Percentiles rank a stretch among this genome's conserved stretches.
These are phyloP conservation scores for Ginglymostoma cirratum DNA, from an alignment of 2,113 vertebrate genomes.

Conservation along the genomic window DNA sequence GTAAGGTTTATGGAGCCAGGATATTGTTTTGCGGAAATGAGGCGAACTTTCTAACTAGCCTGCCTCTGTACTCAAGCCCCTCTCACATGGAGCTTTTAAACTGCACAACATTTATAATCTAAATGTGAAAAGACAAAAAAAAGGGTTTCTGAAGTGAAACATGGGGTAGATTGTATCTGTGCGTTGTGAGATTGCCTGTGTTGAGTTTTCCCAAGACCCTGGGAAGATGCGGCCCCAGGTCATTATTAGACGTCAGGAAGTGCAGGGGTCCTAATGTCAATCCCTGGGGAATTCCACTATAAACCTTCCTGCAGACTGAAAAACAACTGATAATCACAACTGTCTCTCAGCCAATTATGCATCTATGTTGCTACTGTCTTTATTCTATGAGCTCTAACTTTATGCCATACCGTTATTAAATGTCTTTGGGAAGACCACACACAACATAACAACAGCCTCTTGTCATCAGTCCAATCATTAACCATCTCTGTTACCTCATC, in stretches of 20 bases:
- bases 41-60: not conserved
- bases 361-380: not conserved
- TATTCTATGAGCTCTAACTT: not conserved
- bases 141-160: too few relatives aligned
- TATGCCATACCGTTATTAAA: not conserved
- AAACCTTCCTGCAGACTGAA: not conserved
- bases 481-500: too few relatives aligned
- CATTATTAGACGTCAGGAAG: not conserved
- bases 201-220: not conserved
- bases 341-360: not conserved
- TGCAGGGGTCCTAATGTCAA: not conserved
- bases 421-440: too few relatives aligned
- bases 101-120: too few relatives aligned
- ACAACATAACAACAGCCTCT: too few relatives aligned
- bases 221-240: not conserved
- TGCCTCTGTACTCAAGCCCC: not conserved
- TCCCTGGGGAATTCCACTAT: not conserved
- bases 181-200: not conserved
- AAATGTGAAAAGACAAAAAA: not conserved
- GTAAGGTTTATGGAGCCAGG: not conserved
- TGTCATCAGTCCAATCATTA: too few relatives aligned
- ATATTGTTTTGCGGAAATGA: not conserved
- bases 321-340: not conserved
- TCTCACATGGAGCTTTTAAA: not conserved
- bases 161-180: too few relatives aligned